These are phyloP conservation scores for Tenebrio molitor DNA, from an alignment of 1,140 invertebrate species.

Conservation along the genomic window DNA sequence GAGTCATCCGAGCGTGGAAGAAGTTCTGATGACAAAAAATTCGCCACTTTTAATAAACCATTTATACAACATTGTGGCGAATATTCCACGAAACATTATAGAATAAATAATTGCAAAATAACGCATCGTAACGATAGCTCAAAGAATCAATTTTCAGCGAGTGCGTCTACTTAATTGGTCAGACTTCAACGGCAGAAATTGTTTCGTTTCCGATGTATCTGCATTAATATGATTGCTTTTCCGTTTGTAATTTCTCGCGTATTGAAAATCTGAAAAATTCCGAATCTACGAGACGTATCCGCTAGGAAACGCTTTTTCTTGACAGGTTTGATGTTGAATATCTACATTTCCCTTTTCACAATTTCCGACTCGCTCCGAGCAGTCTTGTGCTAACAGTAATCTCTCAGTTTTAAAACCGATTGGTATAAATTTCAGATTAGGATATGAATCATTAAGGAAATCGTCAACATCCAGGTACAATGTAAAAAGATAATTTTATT, in stretches of 20 bases:
- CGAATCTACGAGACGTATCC: too few species aligned
- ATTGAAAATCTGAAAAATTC: neutral
- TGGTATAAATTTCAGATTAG: too few species aligned
- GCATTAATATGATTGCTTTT: neutral
- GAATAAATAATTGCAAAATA: neutral
- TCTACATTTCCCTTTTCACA: neutral
- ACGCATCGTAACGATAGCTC: too few species aligned
- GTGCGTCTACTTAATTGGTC: too few species aligned
- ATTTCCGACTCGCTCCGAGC: neutral
- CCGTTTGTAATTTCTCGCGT: neutral
- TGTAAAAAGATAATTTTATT: too few species aligned
- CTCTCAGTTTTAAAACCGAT: neutral
- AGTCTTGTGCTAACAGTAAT: neutral
- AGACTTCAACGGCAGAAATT: too few species aligned
- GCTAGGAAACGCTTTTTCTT: neutral
- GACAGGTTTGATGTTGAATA: neutral
- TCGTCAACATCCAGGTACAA: slow-evolving; percentile 4
- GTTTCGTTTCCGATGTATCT: too few species aligned
- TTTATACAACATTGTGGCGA: neutral
- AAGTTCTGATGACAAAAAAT: neutral
- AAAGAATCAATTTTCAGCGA: too few species aligned
- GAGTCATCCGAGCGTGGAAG: neutral
- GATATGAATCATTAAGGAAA: slow-evolving; percentile 4
- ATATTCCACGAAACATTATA: neutral
- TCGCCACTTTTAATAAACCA: neutral